Conservation (phyloP, 2,113 vertebrate species). For the Xyliphius kryptos region DNA sequence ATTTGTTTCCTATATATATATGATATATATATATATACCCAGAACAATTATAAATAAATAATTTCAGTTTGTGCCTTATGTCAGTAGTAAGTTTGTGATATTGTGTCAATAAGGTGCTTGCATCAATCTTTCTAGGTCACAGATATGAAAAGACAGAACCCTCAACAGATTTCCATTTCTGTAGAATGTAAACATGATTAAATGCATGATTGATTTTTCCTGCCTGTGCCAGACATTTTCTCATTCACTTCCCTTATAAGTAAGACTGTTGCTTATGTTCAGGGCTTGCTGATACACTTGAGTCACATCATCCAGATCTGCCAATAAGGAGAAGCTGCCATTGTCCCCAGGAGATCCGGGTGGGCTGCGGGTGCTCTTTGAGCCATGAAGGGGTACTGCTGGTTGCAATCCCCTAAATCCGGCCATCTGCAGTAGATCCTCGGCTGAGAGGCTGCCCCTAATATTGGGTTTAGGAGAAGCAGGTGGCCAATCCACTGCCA, state of each 20-base stretch:
- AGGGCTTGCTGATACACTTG: constrained; percentile 98
- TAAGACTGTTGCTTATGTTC: constrained; percentile 89
- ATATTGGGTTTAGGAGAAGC: constrained; percentile 69
- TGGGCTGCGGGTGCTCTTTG: constrained; percentile 71
- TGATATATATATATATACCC: too few relatives aligned
- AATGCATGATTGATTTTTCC: too few relatives aligned
- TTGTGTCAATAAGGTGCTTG: too few relatives aligned
- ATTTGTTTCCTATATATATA: too few relatives aligned
- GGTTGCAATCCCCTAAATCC: constrained; percentile 80
- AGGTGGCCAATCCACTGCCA: constrained; percentile 73
- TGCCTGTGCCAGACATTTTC: constrained; percentile 1
- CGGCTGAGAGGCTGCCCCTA: constrained; percentile 88
- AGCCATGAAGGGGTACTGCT: constrained; percentile 68
- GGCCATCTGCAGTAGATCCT: constrained; percentile 87
- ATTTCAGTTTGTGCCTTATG: too few relatives aligned
- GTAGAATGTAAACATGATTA: too few relatives aligned
- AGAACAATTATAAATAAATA: too few relatives aligned
- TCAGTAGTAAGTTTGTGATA: too few relatives aligned
- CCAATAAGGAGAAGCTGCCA: constrained; percentile 89
- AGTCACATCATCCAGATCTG: constrained; percentile 96
- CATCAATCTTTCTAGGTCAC: too few relatives aligned
- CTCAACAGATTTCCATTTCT: too few relatives aligned
- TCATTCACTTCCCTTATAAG: constrained; percentile 62
- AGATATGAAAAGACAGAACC: too few relatives aligned
- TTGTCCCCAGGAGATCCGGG: constrained; percentile 78